These are phyloP conservation scores for Heteronetta atricapilla DNA, from an alignment of 2,113 vertebrate species.

Conservation along the genomic window DNA sequence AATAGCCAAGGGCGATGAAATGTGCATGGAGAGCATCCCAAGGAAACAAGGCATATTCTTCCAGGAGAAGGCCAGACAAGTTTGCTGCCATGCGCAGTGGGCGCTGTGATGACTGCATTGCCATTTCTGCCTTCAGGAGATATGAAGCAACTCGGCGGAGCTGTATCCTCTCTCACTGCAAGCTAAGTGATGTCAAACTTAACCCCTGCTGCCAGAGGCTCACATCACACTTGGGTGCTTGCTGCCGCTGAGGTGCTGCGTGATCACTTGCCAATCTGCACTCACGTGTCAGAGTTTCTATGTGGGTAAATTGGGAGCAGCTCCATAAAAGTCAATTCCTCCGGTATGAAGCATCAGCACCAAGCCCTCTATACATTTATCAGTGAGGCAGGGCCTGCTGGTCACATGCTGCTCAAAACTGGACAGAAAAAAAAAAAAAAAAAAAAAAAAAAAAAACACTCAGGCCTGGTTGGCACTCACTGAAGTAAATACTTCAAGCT, in stretches of 20 bases:
- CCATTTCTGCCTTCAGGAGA: neutral
- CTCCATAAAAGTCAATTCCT: constrained; percentile 29
- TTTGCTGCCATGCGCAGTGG: neutral
- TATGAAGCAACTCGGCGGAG: neutral
- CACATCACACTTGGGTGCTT: neutral
- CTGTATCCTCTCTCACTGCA: neutral
- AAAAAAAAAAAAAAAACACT: no score
- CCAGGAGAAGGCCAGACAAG: neutral
- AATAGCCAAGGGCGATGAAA: neutral
- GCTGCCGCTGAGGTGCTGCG: neutral
- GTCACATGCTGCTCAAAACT: neutral
- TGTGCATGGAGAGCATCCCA: neutral
- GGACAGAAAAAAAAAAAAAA: neutral
- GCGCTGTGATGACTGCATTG: neutral
- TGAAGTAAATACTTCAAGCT: neutral
- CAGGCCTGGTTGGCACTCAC: neutral
- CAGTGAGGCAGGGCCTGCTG: neutral
- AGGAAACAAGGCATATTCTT: neutral
- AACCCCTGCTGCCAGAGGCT: constrained; percentile 7
- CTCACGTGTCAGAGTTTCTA: neutral
- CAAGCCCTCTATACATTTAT: neutral
- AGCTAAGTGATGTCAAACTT: constrained; percentile 3
- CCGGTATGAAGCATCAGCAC: neutral
- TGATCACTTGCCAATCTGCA: neutral
- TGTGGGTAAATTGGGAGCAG: neutral